Evolutionary conservation across 2,113 vertebrate species (phyloP), one percentile per base, ranked within the genome.

Genomic region (Urocitellus parryii): DNA sequence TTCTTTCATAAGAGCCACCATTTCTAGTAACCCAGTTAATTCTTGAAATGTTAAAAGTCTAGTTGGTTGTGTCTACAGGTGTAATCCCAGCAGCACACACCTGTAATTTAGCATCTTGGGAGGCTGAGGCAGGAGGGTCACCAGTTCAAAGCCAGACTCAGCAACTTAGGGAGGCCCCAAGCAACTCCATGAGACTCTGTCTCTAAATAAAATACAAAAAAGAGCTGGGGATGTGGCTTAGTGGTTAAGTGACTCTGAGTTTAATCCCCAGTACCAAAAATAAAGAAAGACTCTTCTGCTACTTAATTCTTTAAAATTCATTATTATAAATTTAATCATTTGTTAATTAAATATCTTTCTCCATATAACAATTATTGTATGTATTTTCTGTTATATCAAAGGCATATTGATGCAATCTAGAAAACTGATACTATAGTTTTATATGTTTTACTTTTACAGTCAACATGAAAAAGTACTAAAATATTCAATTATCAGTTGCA

Each of bases 381-480:
- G 1, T 85, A 70, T 85, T 89, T 93, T 90, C 56, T 86, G 18
- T 65, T 53, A 70, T 65, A 37, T 32, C 78, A 70, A 90, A 83
- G 37, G 37, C 68, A 95, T 37, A 72, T 81, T 70, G 81, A 93
- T 87, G 65, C 8, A 65, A 82, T 12, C 65, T 87, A 72, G 37
- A 82, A 95, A 83, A 83, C 1, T 73, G 56, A 79, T 68, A 53
- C 45, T 78, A 48, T 91, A 45, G 73, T 37, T 74, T 53, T 93
- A 29, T 91, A 29, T 61, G 61, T 27, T 34, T 95, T 92, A 76
- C 68, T 17, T 81, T 93, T 89, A 93, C 1, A 78, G 13, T 63
- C 79, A 89, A 37, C 53, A 83, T 37, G 34, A 72, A 63, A 83
- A 94, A 91, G 58, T 51, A 32, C 27, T 92, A 58, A 84, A 82